Conservation (phyloP, 2,888 invertebrate species). For the Octodonta nipae region DNA sequence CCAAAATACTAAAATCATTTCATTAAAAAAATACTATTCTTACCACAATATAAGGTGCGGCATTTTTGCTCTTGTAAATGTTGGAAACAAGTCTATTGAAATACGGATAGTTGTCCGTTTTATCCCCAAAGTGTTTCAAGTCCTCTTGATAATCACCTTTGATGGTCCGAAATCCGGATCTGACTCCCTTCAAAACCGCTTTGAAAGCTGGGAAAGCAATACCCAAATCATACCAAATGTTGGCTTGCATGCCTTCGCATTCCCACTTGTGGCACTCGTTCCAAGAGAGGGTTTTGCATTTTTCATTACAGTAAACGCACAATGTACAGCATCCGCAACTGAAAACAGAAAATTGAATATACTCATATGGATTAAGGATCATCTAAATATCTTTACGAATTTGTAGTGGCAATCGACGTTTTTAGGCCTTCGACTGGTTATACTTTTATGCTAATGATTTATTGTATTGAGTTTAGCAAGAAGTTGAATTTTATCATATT, state of each 20-base stretch:
- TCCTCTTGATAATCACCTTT: constrained; percentile 31
- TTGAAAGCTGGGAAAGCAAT: constrained; percentile 66
- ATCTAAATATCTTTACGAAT: too few relatives aligned
- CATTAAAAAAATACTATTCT: constrained; percentile 31
- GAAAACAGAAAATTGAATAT: too few relatives aligned
- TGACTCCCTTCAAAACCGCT: constrained; percentile 44
- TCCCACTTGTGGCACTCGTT: constrained; percentile 54
- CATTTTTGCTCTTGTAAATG: constrained; percentile 49
- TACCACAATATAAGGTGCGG: constrained; percentile 58
- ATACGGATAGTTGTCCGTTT: constrained; percentile 43
- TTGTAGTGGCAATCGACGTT: too few relatives aligned
- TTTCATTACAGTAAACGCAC: constrained; percentile 52
- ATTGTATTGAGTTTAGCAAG: too few relatives aligned
- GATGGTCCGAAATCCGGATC: constrained; percentile 31
- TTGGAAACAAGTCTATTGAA: constrained; percentile 63
- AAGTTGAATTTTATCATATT: too few relatives aligned
- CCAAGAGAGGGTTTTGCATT: constrained; percentile 47
- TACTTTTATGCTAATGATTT: too few relatives aligned
- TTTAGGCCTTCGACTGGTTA: too few relatives aligned
- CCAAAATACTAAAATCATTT: too few relatives aligned
- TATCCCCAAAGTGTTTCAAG: constrained; percentile 34
- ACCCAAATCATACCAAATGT: constrained; percentile 57
- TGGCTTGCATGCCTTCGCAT: constrained; percentile 50
- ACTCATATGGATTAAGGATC: too few relatives aligned
- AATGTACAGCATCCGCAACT: constrained; percentile 56